Conservation (phyloP, 1,140 invertebrate species). For the Scaptomyza graminum region DNA sequence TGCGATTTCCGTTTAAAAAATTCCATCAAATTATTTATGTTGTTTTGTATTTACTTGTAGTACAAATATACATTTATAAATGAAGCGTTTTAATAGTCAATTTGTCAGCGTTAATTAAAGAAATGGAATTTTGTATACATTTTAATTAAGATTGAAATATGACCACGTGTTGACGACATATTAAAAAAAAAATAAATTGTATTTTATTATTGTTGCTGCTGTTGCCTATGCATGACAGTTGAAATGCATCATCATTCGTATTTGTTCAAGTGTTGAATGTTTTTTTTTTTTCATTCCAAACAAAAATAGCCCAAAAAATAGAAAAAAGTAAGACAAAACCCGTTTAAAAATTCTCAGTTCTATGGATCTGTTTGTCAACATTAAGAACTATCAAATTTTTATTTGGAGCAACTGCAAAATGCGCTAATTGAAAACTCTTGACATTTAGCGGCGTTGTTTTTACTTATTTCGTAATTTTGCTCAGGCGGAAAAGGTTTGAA, state of each 20-base stretch:
- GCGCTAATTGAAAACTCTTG: conserved; percentile 72
- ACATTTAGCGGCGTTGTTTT: conserved; percentile 40
- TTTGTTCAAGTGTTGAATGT: conserved; percentile 46
- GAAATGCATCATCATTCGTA: conserved; percentile 50
- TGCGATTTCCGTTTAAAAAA: conserved; percentile 32
- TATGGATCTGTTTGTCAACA: conserved; percentile 26
- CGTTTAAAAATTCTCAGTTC: conserved; percentile 25
- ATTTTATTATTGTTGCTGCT: conserved; percentile 39
- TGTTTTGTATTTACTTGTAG: conserved; percentile 2
- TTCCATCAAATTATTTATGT: conserved; percentile 16
- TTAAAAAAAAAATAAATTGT: conserved; percentile 24
- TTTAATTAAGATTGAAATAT: conserved; percentile 76
- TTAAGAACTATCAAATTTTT: conserved; percentile 38
- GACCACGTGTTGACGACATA: conserved; percentile 49
- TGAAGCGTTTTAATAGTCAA: conserved; percentile 47
- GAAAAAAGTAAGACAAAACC: conserved; percentile 10
- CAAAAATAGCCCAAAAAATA: conserved; percentile 58
- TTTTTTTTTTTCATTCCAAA: conserved; percentile 34
- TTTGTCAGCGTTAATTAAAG: conserved; percentile 52
- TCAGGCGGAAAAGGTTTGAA: conserved; percentile 10
- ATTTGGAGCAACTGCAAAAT: conserved; percentile 23
- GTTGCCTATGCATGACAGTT: conserved; percentile 33
- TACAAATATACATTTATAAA: conserved; percentile 35
- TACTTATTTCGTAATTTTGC: conserved; percentile 4
- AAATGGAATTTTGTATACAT: conserved; percentile 51